phyloP scores from a whole-genome alignment of 2,113 vertebrate species.

The Lamprotornis superbus region DNA sequence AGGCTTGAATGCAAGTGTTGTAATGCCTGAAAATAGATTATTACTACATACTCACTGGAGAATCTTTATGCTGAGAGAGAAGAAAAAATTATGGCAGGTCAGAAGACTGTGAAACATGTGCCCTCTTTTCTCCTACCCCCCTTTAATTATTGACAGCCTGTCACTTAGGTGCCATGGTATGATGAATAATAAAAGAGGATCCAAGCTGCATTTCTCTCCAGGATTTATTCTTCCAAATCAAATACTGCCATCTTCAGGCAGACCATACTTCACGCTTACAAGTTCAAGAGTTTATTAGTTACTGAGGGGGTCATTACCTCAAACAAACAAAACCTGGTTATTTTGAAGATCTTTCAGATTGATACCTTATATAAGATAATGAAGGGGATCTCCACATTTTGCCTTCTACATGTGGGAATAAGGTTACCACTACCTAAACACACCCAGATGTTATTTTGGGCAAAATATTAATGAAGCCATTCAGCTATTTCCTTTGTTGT shows the following conservation, averaged over 20 bases:
- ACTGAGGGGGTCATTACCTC: neutral
- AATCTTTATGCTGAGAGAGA: slow-evolving; percentile 30
- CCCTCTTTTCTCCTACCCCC: neutral
- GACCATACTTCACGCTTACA: neutral
- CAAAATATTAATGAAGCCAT: neutral
- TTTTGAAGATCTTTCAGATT: neutral
- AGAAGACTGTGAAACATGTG: slow-evolving; percentile 43
- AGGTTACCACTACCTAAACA: neutral
- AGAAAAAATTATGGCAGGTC: slow-evolving; percentile 40
- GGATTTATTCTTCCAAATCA: neutral
- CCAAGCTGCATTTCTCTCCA: neutral
- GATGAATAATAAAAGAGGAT: slow-evolving; percentile 17
- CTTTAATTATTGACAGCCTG: slow-evolving; percentile 20
- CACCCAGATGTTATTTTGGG: fast-evolving
- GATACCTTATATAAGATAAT: neutral
- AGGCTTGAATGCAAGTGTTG: neutral
- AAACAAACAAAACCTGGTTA: neutral
- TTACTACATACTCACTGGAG: neutral
- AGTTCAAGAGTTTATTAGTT: neutral
- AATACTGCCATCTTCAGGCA: slow-evolving; percentile 67
- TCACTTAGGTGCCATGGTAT: neutral
- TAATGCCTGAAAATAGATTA: slow-evolving; percentile 12
- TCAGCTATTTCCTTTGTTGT: neutral
- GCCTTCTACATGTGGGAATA: neutral
- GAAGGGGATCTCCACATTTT: neutral